Evolutionary conservation across 35 echinoderm and acorn worm genomes (phyloP).

Genomic region (Holothuria glaberrima): DNA sequence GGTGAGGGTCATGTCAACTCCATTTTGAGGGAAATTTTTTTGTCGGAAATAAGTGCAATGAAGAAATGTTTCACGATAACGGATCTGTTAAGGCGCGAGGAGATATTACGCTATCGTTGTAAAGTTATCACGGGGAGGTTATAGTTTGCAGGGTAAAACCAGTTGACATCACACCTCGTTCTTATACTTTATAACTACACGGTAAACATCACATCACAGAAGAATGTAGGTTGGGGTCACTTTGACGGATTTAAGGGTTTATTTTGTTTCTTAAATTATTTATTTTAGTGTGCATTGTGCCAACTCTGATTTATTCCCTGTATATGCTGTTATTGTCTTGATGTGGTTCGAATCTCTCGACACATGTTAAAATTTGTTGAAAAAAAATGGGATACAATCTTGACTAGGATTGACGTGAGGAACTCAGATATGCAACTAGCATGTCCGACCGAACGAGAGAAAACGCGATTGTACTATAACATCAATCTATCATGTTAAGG

Average conservation of each 20-base stretch:
- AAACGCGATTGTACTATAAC: not conserved
- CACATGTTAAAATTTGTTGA: slow-evolving; percentile 12
- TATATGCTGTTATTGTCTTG: not conserved
- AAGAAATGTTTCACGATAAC: not conserved
- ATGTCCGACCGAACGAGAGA: not conserved
- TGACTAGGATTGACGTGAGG: not conserved
- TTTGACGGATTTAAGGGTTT: not conserved
- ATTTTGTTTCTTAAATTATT: slow-evolving; percentile 30
- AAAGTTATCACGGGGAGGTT: not conserved
- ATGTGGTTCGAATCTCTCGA: not conserved
- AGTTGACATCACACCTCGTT: not conserved
- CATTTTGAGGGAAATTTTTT: too few relatives aligned
- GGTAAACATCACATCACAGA: not conserved
- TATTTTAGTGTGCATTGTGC: slow-evolving; percentile 38
- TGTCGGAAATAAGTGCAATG: not conserved
- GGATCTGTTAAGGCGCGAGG: not conserved
- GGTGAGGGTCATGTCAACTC: too few relatives aligned
- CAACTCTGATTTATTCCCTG: slow-evolving; percentile 24
- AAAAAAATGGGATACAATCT: not conserved
- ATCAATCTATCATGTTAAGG: not conserved
- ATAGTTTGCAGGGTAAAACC: not conserved
- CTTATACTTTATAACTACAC: not conserved
- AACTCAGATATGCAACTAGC: not conserved
- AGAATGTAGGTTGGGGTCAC: slow-evolving; percentile 50
- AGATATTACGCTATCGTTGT: not conserved